Evolutionary conservation across 2,888 invertebrate species (phyloP).

Genomic region (Lordiphosa andalusiaca): DNA sequence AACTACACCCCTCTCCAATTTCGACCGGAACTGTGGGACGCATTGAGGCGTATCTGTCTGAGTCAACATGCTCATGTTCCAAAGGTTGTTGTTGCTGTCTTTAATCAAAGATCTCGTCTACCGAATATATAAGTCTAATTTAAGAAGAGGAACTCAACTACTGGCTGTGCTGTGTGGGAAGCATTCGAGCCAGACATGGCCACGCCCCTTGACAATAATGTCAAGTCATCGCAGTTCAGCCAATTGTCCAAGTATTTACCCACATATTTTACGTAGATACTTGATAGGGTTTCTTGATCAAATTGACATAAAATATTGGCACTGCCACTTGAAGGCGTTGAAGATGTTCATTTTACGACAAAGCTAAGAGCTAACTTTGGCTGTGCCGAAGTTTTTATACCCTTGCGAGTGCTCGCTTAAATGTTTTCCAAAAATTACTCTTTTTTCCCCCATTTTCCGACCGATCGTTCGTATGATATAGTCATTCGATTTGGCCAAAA

Average conservation of each 20-base stretch:
- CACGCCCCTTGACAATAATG: conserved; percentile 1
- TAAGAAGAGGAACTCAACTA: conserved; percentile 3
- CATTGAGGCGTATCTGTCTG: conserved; percentile 5
- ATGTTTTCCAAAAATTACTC: too few species aligned
- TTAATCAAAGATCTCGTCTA: conserved; percentile 1
- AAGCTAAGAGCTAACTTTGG: too few species aligned
- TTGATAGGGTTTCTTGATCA: neutral
- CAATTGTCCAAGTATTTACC: conserved; percentile 1
- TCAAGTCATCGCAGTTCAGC: conserved; percentile 3
- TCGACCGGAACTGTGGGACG: conserved; percentile 7
- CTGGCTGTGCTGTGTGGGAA: conserved; percentile 1
- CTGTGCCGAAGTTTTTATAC: too few species aligned
- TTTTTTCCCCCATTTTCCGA: too few species aligned
- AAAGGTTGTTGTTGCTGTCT: conserved; percentile 4
- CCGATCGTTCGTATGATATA: too few species aligned
- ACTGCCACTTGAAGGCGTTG: neutral
- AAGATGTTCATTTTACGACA: too few species aligned
- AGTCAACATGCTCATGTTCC: conserved; percentile 6
- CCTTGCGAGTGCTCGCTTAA: too few species aligned
- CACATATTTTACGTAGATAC: neutral
- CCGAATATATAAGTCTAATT: conserved; percentile 6
- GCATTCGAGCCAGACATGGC: conserved; percentile 3
- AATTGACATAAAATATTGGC: conserved; percentile 11
- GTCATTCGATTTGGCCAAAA: too few species aligned
- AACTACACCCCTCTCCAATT: conserved; percentile 1